These are phyloP conservation scores for Alloplasta piceator DNA, from an alignment of 2,888 invertebrate genomes.

Conservation along the genomic window DNA sequence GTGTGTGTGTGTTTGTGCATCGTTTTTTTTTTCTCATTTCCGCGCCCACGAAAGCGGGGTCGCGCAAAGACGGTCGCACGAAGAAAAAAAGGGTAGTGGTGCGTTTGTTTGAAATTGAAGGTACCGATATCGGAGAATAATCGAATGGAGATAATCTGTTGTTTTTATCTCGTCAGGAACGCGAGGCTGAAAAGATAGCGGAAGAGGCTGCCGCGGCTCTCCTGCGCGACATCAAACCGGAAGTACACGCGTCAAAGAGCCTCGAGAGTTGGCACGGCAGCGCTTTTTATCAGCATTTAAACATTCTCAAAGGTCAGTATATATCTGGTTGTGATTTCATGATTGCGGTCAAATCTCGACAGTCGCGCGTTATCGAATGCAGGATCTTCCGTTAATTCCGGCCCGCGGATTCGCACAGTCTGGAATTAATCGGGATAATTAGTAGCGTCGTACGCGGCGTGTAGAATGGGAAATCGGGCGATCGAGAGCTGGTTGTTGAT, in stretches of 20 bases:
- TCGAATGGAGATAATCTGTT: background rate
- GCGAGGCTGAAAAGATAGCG: conserved; percentile 80
- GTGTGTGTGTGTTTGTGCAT: no score
- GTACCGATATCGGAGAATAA: conserved; percentile 13
- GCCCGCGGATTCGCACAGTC: conserved; percentile 14
- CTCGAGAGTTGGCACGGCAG: conserved; percentile 79
- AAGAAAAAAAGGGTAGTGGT: background rate
- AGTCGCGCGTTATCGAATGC: conserved; percentile 11
- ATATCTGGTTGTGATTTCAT: no score
- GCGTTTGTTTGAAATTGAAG: background rate
- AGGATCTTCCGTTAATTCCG: background rate
- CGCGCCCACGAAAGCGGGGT: no score
- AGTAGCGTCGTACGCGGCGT: conserved; percentile 76
- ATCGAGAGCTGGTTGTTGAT: conserved; percentile 70
- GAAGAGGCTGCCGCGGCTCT: conserved; percentile 74
- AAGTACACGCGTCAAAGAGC: conserved; percentile 75
- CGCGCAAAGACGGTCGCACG: no score
- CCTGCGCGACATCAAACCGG: conserved; percentile 77
- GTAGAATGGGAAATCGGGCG: conserved; percentile 78
- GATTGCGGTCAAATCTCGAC: conserved; percentile 14
- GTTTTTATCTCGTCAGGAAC: conserved; percentile 71
- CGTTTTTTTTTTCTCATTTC: no score
- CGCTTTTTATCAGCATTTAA: conserved; percentile 77
- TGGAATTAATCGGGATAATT: conserved; percentile 81
- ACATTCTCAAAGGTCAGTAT: conserved; percentile 76